Base-by-base conservation (phyloP, 2,113 vertebrate species). In the Pluvianellus socialis region DNA sequence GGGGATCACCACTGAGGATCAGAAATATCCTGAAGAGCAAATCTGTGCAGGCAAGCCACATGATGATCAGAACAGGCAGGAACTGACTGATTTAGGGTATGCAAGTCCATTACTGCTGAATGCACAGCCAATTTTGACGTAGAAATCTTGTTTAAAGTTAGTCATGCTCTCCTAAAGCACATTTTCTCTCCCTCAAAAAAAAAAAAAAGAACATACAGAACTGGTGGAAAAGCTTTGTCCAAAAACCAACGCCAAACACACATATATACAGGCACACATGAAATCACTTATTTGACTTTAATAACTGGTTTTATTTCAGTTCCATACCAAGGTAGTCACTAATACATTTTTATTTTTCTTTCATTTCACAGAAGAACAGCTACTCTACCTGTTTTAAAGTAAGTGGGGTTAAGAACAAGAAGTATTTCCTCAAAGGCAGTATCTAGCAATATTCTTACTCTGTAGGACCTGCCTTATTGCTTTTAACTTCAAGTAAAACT, bases 181-280 rank as follows among this genome's bases (percentile, higher is more conserved):
- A 40, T 59, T 75, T 67, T 42, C 27, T 26, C 26, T 44, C 33
- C 9, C 38, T 38, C 38, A 38, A 53, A 33, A 4, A 53, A 28
- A 73, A n/a, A 45, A 44, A 77, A 59, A 49, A 17, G 0, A 52
- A 32, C 9, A 23, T 14, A 45, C 4, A 2, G 0, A 81, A 79
- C 21, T 33, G 44, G 17, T 92, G 5, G 12, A 77, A 86, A 89
- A 75, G 5, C 12, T 47, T 65, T 96, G 58, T 63, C 30, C 26
- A 81, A 91, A 87, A 65, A 2, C 5, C n/a, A 71, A 3, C 28
- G 70, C 16, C 55, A 66, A 47, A 89, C 17, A 55, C 9, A 62
- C 4, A 45, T 19, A 49, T 14, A 47, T 0, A 47, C 3, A 52
- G 4, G 42, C 0, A 47, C 3, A 52, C 5, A 61, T 14, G 65